Conservation (phyloP, 1,140 invertebrate species). For the Lordiphosa stackelbergi region DNA sequence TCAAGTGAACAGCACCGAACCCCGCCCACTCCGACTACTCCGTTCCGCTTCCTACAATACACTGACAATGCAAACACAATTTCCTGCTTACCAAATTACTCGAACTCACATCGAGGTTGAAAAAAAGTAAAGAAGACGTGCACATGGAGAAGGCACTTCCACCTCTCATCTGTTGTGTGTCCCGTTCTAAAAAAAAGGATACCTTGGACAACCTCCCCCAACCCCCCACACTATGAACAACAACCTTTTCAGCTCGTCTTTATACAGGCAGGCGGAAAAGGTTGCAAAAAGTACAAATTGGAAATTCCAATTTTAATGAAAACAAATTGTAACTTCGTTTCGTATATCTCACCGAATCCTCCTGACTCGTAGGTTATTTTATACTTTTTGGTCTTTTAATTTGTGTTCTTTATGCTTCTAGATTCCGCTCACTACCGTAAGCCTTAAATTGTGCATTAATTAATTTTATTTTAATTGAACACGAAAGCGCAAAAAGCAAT, state of each 20-base stretch:
- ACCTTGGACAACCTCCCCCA: conserved; percentile 16
- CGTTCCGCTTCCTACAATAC: neutral
- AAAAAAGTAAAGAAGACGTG: conserved; percentile 16
- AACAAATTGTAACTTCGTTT: conserved; percentile 27
- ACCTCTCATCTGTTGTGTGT: conserved; percentile 20
- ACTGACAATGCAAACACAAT: conserved; percentile 5
- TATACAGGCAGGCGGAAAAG: conserved; percentile 25
- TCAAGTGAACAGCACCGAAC: conserved; percentile 39
- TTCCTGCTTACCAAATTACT: conserved; percentile 36
- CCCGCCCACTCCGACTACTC: conserved; percentile 6
- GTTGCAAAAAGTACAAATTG: conserved; percentile 33
- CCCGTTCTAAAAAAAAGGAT: conserved; percentile 6
- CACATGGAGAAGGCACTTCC: conserved; percentile 31
- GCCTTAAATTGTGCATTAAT: conserved; percentile 71
- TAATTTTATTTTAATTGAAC: conserved; percentile 74
- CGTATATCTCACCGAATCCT: conserved; percentile 30
- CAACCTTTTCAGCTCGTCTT: conserved; percentile 19
- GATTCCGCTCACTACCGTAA: conserved; percentile 70
- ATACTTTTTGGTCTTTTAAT: conserved; percentile 70
- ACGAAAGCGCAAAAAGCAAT: conserved; percentile 45
- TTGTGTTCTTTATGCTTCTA: conserved; percentile 73
- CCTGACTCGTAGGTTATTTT: conserved; percentile 49
- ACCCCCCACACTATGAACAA: conserved; percentile 1
- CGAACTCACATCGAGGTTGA: conserved; percentile 15
- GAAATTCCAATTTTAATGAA: conserved; percentile 52